Evolutionary conservation across 2,888 invertebrate genomes (phyloP).

Genomic region (Melanostoma mellinum): DNA sequence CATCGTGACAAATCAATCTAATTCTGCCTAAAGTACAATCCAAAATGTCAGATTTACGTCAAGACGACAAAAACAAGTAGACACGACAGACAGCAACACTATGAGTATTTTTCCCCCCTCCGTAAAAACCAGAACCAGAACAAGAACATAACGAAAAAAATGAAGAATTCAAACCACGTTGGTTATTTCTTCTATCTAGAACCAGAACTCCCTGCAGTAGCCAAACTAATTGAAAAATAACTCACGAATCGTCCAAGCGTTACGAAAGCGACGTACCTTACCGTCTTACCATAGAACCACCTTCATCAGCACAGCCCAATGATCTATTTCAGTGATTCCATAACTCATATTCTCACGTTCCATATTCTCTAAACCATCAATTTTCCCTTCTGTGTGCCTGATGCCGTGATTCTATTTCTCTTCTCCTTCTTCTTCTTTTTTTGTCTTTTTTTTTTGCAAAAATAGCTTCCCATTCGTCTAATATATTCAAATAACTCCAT

Average conservation of each 20-base stretch:
- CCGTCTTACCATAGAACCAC: slow-evolving; percentile 27
- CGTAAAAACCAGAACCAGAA: background rate
- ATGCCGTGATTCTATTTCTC: slow-evolving; percentile 16
- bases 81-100: slow-evolving; percentile 25
- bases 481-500: slow-evolving; percentile 70
- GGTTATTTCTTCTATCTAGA: slow-evolving; percentile 14
- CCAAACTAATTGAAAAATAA: slow-evolving; percentile 68
- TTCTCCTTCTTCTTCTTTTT: background rate
- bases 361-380: slow-evolving; percentile 58
- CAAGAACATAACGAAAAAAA: background rate
- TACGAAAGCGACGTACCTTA: slow-evolving; percentile 40
- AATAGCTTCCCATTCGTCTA: slow-evolving; percentile 47
- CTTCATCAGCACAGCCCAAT: slow-evolving; percentile 51
- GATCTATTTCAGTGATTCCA: slow-evolving; percentile 72
- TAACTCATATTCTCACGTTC: slow-evolving; percentile 73
- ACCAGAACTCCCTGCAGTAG: slow-evolving; percentile 61
- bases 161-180: slow-evolving; percentile 64
- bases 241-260: slow-evolving; percentile 67
- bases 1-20: slow-evolving; percentile 39
- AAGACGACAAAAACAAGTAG: slow-evolving; percentile 5
- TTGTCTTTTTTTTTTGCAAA: slow-evolving; percentile 3
- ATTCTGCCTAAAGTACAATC: slow-evolving; percentile 4
- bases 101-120: background rate
- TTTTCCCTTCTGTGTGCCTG: slow-evolving; percentile 21
- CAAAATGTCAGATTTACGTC: slow-evolving; percentile 51